Conservation (phyloP, 2,888 invertebrate genomes). For the Melieria picta region DNA sequence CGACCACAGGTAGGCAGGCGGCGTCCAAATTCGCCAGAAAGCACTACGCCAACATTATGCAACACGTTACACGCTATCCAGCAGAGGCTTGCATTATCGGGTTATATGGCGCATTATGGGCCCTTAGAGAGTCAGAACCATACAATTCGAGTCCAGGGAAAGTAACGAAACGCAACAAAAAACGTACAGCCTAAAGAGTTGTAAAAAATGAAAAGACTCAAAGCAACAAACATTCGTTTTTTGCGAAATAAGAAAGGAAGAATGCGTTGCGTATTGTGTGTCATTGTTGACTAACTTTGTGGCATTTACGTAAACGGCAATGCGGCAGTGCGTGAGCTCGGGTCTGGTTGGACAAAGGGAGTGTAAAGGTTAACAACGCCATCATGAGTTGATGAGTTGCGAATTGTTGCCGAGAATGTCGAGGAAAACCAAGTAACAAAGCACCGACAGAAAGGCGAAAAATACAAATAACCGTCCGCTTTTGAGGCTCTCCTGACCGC, state of each 20-base stretch:
- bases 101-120: constrained; percentile 44
- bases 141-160: neutral
- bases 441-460: no score
- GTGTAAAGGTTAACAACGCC: constrained; percentile 16
- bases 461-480: no score
- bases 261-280: no score
- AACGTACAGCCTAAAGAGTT: constrained; percentile 17
- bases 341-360: no score
- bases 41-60: constrained; percentile 43
- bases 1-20: neutral
- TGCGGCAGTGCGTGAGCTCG: neutral
- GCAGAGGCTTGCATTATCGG: constrained; percentile 52
- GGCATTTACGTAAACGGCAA: constrained; percentile 24
- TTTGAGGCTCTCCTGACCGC: no score
- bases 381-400: constrained; percentile 28
- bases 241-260: constrained; percentile 4
- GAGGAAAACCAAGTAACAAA: neutral
- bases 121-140: constrained; percentile 24
- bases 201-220: constrained; percentile 31
- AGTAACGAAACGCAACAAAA: constrained; percentile 4
- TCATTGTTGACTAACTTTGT: constrained; percentile 31
- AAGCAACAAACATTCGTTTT: constrained; percentile 1
- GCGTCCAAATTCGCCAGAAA: constrained; percentile 27
- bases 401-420: constrained; percentile 16
- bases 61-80: constrained; percentile 21